Percentiles rank a stretch among this genome's conserved stretches.
phyloP scores from a whole-genome alignment of 1,140 invertebrate genomes.

The Drosophila orena region DNA sequence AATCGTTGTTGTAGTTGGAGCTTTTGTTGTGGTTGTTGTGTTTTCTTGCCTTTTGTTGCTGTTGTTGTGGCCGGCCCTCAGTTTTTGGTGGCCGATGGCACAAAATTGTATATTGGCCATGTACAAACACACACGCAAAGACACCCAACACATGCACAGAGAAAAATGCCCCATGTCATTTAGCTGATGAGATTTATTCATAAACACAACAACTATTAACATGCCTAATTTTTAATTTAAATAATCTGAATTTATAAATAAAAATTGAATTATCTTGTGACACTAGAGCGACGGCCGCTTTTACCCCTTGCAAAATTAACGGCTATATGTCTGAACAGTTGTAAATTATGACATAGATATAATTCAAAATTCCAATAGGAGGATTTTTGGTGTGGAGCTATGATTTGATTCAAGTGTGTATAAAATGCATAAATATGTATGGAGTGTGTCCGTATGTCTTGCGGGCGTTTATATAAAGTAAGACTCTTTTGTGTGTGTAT shows the following conservation, averaged over 20 bases:
- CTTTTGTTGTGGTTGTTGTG: conserved; percentile 14
- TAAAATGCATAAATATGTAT: conserved; percentile 20
- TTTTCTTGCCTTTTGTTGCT: conserved; percentile 14
- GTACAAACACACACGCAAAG: conserved; percentile 24
- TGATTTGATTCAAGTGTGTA: conserved; percentile 1
- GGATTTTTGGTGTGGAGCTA: too few relatives aligned
- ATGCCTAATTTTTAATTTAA: too few relatives aligned
- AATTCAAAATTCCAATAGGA: too few relatives aligned
- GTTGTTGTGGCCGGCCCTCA: conserved; percentile 22
- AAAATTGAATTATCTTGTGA: too few relatives aligned
- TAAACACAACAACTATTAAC: too few relatives aligned
- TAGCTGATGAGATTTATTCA: too few relatives aligned
- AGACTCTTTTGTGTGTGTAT: conserved; percentile 32
- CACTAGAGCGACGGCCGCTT: too few relatives aligned
- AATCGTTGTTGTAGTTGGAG: conserved; percentile 28
- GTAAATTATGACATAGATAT: too few relatives aligned
- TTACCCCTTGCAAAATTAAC: too few relatives aligned
- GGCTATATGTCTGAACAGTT: too few relatives aligned
- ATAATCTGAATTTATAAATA: neutral
- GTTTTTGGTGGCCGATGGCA: conserved; percentile 46
- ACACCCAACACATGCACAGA: conserved; percentile 19
- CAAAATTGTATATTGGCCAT: conserved; percentile 51
- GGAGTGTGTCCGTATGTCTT: neutral
- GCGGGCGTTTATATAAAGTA: conserved; percentile 9
- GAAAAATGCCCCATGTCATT: neutral